phyloP scores from a whole-genome alignment of 2,113 vertebrate species.

The Poeciliopsis retropinna region DNA sequence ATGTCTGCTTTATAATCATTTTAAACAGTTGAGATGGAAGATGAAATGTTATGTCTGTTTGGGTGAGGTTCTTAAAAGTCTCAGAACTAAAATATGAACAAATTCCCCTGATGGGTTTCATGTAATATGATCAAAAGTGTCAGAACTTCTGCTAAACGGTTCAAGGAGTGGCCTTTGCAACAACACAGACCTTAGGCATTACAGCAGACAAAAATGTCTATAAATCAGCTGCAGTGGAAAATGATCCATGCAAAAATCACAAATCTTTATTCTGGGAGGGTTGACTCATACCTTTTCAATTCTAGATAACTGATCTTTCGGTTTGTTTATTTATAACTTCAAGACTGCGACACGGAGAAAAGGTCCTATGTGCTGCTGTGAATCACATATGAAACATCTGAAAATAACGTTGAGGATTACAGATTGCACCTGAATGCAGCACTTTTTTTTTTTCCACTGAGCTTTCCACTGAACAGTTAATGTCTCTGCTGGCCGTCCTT shows the following conservation, averaged over 20 bases:
- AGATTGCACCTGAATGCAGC: slow-evolving; percentile 50
- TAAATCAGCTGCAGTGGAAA: background rate
- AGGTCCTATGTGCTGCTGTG: background rate
- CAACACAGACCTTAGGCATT: background rate
- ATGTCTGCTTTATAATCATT: too few species aligned
- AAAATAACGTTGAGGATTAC: slow-evolving; percentile 8
- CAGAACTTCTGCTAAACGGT: background rate
- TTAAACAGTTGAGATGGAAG: too few species aligned
- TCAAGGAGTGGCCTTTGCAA: background rate
- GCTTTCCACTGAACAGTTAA: slow-evolving; percentile 76
- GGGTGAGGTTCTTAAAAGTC: slow-evolving; percentile 1
- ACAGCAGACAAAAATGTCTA: background rate
- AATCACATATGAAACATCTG: background rate
- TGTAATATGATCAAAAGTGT: background rate
- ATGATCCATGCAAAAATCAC: background rate
- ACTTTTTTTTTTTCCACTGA: slow-evolving; percentile 6
- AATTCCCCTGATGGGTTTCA: background rate
- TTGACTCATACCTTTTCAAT: background rate
- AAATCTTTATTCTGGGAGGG: too few species aligned
- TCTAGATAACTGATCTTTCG: background rate
- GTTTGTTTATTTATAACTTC: background rate
- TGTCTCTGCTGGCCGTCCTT: slow-evolving; percentile 38
- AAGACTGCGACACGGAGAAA: background rate
- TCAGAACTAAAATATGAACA: background rate
- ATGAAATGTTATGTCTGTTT: too few species aligned